Conservation (phyloP, 2,888 invertebrate genomes). For the Rhimphoctona megacephalus region DNA sequence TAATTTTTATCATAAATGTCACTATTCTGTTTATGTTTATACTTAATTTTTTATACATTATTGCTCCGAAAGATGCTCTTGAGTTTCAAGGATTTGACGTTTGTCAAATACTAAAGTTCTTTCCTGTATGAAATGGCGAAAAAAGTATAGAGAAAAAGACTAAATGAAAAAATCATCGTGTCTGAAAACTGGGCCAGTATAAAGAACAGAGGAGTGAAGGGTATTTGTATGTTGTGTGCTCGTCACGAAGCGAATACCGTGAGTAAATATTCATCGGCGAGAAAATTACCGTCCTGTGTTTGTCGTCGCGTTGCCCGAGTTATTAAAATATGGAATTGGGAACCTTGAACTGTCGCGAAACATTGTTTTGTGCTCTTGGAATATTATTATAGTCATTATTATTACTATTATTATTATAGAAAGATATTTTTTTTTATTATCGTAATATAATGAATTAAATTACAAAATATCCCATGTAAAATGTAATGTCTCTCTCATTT, state of each 20-base stretch:
- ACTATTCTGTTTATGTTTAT: background rate
- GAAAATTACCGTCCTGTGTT: constrained; percentile 41
- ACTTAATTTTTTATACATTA: background rate
- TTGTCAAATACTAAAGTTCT: background rate
- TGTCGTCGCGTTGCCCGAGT: constrained; percentile 34
- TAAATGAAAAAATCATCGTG: background rate
- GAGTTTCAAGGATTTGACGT: background rate
- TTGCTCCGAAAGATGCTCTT: background rate
- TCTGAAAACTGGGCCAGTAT: constrained; percentile 31
- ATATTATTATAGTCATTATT: background rate
- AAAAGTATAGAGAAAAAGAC: background rate
- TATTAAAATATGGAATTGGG: constrained; percentile 45
- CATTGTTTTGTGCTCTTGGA: background rate
- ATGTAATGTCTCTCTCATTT: too few relatives aligned
- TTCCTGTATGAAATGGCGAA: background rate
- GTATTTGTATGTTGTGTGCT: constrained; percentile 23
- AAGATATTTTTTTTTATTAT: too few relatives aligned
- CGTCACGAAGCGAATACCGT: constrained; percentile 44
- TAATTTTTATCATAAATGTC: background rate
- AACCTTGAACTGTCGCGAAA: constrained; percentile 48
- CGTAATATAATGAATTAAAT: too few relatives aligned
- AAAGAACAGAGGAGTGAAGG: background rate
- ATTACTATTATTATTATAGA: background rate
- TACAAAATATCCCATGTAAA: too few relatives aligned
- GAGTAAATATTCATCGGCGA: constrained; percentile 53